Percentiles rank a stretch among this genome's conserved stretches.
These are phyloP conservation scores for Nyctereutes procyonoides DNA, from an alignment of 2,113 vertebrate species.

Conservation along the genomic window DNA sequence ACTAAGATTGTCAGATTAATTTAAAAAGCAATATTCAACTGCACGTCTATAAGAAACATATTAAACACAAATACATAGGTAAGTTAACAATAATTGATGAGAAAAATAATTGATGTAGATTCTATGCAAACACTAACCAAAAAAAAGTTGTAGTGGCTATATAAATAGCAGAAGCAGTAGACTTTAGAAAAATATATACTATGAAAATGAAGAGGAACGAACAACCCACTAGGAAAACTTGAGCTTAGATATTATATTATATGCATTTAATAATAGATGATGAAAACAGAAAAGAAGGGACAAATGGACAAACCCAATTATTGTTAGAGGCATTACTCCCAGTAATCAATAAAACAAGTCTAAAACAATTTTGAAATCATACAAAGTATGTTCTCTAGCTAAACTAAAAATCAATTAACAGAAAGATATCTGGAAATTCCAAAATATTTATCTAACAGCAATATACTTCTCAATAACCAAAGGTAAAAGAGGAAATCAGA, in stretches of 20 bases:
- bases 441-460: slow-evolving; percentile 1
- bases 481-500: neutral
- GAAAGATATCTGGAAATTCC: neutral
- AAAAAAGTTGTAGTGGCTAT: neutral
- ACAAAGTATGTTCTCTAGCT: neutral
- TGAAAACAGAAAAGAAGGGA: neutral
- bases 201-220: slow-evolving; percentile 19
- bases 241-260: neutral
- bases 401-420: slow-evolving; percentile 26
- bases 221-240: neutral
- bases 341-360: slow-evolving; percentile 5
- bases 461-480: neutral
- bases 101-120: neutral
- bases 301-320: neutral
- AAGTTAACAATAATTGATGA: neutral
- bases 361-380: neutral
- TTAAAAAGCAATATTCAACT: neutral
- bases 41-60: neutral
- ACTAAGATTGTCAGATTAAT: neutral
- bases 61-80: neutral
- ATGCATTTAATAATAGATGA: neutral
- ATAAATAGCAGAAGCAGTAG: neutral
- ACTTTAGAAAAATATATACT: neutral
- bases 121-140: neutral
- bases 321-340: neutral